Conservation (phyloP, 2,888 invertebrate species). For the Colletes collaris region DNA sequence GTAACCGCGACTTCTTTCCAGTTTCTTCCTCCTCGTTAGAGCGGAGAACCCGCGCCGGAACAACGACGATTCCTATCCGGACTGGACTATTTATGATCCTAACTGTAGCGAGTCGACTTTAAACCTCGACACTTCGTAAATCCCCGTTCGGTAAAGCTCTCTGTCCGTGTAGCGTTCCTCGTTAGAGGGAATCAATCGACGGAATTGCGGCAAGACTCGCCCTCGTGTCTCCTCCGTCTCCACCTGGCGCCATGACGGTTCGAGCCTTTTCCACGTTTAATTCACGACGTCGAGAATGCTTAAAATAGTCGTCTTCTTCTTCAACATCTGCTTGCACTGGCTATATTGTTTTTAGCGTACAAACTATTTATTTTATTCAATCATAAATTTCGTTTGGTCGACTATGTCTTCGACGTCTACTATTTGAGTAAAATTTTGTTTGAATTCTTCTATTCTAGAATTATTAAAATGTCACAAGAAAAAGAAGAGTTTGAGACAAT, state of each 20-base stretch:
- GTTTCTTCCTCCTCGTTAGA: constrained; percentile 44
- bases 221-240: background rate
- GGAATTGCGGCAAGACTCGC: background rate
- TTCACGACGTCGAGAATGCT: too few relatives aligned
- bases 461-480: too few relatives aligned
- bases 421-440: too few relatives aligned
- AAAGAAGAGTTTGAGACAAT: too few relatives aligned
- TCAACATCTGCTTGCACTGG: too few relatives aligned
- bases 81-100: constrained; percentile 44
- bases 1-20: constrained; percentile 19
- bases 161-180: constrained; percentile 21
- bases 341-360: too few relatives aligned
- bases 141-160: constrained; percentile 23
- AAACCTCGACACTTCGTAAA: constrained; percentile 46
- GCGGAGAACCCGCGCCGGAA: constrained; percentile 27
- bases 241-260: background rate
- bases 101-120: constrained; percentile 25
- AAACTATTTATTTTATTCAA: too few relatives aligned
- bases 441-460: too few relatives aligned
- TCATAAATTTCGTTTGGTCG: too few relatives aligned
- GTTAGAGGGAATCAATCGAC: constrained; percentile 36
- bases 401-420: too few relatives aligned
- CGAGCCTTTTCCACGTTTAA: background rate
- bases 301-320: too few relatives aligned
- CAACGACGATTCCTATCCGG: constrained; percentile 51